A percentile compares a stretch with the other conserved stretches of the same genome.
These are phyloP conservation scores for Rutpela maculata DNA, from an alignment of 2,888 invertebrate genomes.

Conservation along the genomic window DNA sequence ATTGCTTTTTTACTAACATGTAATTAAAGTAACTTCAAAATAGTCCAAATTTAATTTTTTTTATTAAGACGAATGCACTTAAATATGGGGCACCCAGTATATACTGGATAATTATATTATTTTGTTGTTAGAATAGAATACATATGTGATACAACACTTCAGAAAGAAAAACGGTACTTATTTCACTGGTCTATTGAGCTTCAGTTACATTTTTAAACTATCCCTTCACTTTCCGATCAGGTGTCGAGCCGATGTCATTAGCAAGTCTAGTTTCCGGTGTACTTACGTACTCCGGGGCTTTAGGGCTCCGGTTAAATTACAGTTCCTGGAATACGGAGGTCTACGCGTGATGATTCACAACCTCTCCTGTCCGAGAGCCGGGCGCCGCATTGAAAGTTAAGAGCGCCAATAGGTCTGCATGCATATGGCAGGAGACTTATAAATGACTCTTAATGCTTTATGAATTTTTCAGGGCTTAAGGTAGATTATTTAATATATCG, in stretches of 20 bases:
- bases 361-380: not conserved
- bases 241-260: not conserved
- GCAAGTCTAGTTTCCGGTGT: not conserved
- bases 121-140: too few species aligned
- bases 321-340: constrained; percentile 26
- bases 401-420: constrained; percentile 45
- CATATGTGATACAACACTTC: too few species aligned
- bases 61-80: too few species aligned
- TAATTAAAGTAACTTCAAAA: too few species aligned
- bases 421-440: constrained; percentile 10
- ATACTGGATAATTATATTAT: too few species aligned
- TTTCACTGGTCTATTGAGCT: too few species aligned
- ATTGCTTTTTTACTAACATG: too few species aligned
- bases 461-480: not conserved
- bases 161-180: too few species aligned
- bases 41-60: too few species aligned
- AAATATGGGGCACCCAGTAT: too few species aligned
- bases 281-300: not conserved
- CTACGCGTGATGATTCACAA: constrained; percentile 31
- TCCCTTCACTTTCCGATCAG: not conserved
- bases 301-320: constrained; percentile 6
- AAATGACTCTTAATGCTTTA: constrained; percentile 18
- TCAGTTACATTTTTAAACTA: too few species aligned
- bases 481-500: not conserved
- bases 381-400: constrained; percentile 41